A percentile compares a stretch with the other conserved stretches of the same genome.
phyloP scores from a whole-genome alignment of 2,888 invertebrate genomes.

The Drosophila kuntzei region DNA sequence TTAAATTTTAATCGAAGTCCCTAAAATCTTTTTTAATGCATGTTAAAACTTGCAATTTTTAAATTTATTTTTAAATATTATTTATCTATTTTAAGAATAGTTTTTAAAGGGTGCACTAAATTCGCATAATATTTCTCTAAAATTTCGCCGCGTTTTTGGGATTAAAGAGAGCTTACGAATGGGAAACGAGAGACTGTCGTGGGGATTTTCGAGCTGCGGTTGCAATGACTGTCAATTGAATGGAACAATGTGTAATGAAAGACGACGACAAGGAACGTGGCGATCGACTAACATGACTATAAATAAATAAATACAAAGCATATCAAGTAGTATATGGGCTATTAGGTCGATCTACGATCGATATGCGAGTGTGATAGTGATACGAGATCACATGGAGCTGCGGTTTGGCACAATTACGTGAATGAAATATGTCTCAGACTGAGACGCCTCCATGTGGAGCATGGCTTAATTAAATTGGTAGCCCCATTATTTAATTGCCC shows the following conservation, averaged over 20 bases:
- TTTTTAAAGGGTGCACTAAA: background rate
- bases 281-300: constrained; percentile 19
- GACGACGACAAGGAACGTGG: constrained; percentile 28
- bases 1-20: too few relatives aligned
- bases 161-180: constrained; percentile 30
- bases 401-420: constrained; percentile 56
- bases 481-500: constrained; percentile 74
- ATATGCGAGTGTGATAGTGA: constrained; percentile 3
- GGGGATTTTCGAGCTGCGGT: constrained; percentile 53
- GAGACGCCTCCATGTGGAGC: constrained; percentile 42
- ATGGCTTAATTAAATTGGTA: constrained; percentile 67
- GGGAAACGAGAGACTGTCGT: constrained; percentile 35
- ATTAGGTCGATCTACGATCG: constrained; percentile 54
- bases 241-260: constrained; percentile 31
- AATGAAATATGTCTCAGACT: constrained; percentile 54
- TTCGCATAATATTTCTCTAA: background rate
- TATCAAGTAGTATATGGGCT: constrained; percentile 56
- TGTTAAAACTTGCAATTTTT: too few relatives aligned
- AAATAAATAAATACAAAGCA: constrained; percentile 21
- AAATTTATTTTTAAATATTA: too few relatives aligned
- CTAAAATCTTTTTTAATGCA: too few relatives aligned
- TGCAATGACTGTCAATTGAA: constrained; percentile 45
- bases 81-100: too few relatives aligned
- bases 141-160: constrained; percentile 14
- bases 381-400: constrained; percentile 25